A percentile compares a stretch with the other conserved stretches of the same genome.
Conservation (phyloP, 2,113 vertebrate species). For the rat (Rattus norvegicus) region DNA sequence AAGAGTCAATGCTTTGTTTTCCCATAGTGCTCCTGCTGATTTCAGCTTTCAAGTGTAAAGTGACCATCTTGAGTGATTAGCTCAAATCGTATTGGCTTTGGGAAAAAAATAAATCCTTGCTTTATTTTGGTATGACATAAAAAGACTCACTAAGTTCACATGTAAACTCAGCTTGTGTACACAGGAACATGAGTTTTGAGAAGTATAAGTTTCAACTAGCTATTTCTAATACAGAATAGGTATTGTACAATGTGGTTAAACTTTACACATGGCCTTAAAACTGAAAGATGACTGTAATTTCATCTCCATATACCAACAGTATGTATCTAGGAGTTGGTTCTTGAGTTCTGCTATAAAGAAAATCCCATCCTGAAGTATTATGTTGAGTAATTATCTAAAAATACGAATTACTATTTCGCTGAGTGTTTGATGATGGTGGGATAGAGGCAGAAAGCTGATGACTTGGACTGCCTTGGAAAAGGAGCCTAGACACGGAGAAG, state of each 20-base stretch:
- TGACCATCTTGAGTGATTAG: slow-evolving; percentile 75
- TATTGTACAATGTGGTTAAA: slow-evolving; percentile 86
- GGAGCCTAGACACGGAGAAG: slow-evolving; percentile 77
- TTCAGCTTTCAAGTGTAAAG: slow-evolving; percentile 84
- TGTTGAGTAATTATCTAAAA: slow-evolving; percentile 64
- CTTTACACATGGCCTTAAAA: slow-evolving; percentile 83
- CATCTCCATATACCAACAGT: slow-evolving; percentile 68
- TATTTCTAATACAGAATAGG: slow-evolving; percentile 88
- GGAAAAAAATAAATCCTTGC: slow-evolving; percentile 83
- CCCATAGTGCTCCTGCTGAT: slow-evolving; percentile 83
- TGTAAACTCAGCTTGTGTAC: slow-evolving; percentile 87
- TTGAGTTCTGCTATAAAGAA: slow-evolving; percentile 74
- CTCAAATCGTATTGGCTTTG: slow-evolving; percentile 83
- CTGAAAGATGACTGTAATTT: slow-evolving; percentile 79
- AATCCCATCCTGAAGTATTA: slow-evolving; percentile 69
- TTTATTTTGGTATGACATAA: slow-evolving; percentile 88
- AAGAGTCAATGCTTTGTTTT: slow-evolving; percentile 84
- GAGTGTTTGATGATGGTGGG: slow-evolving; percentile 67
- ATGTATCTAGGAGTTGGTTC: slow-evolving; percentile 75
- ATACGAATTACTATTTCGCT: slow-evolving; percentile 75
- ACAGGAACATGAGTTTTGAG: slow-evolving; percentile 86
- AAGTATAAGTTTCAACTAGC: slow-evolving; percentile 87
- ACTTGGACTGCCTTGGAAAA: slow-evolving; percentile 74
- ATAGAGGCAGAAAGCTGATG: slow-evolving; percentile 59
- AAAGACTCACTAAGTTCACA: slow-evolving; percentile 89